Evolutionary conservation across 2,113 vertebrate species (phyloP), one percentile per base, ranked within the genome.

Genomic region (Muntiacus muntjak): DNA sequence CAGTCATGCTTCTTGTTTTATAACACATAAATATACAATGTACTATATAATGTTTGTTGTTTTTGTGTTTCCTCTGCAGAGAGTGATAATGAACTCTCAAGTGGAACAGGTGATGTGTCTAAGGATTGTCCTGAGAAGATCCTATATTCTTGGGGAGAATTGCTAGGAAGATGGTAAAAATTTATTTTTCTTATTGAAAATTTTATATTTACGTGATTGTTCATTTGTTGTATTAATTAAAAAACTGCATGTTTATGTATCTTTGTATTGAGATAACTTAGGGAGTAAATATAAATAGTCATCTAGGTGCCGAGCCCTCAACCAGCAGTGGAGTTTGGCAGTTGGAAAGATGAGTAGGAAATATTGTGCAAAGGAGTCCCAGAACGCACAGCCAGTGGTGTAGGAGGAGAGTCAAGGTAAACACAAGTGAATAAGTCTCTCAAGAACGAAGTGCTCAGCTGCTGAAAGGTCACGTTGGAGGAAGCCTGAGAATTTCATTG

Each of bases 51-150:
- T 97, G 23, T 87, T 89, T 97, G 0, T 96, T 95, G 10, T 82
- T 95, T 95, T 82, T 94, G 50, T 86, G 25, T 96, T 97, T 87
- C 71, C 97, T 98, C 94, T 99, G 3, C 98, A 99, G 99, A 99
- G 62, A 99, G 99, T 89, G 99, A 99, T 99, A 99, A 99, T 97
- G 99, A 99, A 98, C 99, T 99, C 91, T 99, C 99, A 96, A 99
- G 99, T 98, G 99, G 99, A 95, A 99, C 99, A 26, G 99, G 99
- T 54, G 99, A 99, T 62, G 99, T 99, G 96, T 99, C 99, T 89
- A 99, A 99, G 98, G 99, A 99, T 97, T 99, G 99, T 98, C 99
- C 99, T 40, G 99, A 99, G 99, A 99, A 99, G 98, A 99, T 99
- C 96, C 98, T 99, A 50, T 99, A 99, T 98, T 99, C 99, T 97